Evolutionary conservation across 2,113 vertebrate species (phyloP).

Genomic region (Nanger granti): DNA sequence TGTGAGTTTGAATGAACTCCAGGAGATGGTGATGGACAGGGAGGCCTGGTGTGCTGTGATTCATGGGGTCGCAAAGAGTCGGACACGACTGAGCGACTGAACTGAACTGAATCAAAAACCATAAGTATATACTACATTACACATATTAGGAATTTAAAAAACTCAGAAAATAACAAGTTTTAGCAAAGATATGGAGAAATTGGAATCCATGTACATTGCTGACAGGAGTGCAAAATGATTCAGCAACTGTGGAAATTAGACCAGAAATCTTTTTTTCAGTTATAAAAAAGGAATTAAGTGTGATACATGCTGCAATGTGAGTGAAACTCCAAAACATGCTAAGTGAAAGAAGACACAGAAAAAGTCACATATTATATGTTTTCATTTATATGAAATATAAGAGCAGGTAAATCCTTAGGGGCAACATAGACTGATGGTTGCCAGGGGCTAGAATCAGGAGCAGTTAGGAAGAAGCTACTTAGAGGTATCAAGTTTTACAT

Average conservation of each 20-base stretch:
- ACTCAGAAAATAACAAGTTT: background rate
- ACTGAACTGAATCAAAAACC: too few relatives aligned
- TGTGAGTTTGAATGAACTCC: rapidly evolving
- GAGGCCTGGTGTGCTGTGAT: too few relatives aligned
- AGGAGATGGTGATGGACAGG: too few relatives aligned
- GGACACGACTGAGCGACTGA: too few relatives aligned
- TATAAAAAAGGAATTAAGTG: background rate
- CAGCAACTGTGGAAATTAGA: background rate
- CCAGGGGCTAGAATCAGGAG: background rate
- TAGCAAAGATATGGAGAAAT: background rate
- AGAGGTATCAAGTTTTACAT: background rate
- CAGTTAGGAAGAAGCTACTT: background rate
- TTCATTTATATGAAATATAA: background rate
- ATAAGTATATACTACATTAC: background rate
- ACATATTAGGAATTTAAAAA: background rate
- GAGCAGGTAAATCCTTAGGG: background rate
- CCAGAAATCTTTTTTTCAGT: background rate
- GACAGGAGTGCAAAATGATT: too few relatives aligned
- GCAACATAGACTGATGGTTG: background rate
- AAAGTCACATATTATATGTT: background rate
- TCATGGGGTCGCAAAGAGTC: too few relatives aligned
- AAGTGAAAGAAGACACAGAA: background rate
- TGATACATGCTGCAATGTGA: background rate
- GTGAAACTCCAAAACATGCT: background rate
- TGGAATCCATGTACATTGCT: background rate